Evolutionary conservation across 2,113 vertebrate genomes (phyloP).

Genomic region (Rallus limicola): DNA sequence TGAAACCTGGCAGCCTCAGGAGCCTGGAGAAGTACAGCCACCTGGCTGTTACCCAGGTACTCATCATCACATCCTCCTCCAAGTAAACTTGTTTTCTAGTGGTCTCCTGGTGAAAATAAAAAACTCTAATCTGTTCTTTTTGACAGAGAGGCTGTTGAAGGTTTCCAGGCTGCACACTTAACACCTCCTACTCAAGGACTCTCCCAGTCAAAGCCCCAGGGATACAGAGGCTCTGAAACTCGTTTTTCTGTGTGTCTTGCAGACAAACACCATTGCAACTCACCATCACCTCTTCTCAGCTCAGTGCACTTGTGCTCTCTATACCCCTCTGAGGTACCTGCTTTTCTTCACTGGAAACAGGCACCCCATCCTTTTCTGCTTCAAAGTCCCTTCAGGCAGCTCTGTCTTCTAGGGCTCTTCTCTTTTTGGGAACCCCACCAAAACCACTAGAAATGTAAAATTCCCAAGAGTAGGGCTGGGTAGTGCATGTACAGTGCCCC

Average conservation of each 20-base stretch:
- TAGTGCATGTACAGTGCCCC: not conserved
- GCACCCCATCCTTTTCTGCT: not conserved
- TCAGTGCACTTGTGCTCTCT: not conserved
- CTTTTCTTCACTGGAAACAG: not conserved
- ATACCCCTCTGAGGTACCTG: not conserved
- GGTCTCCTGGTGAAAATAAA: not conserved
- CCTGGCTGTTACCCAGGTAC: not conserved
- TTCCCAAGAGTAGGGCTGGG: not conserved
- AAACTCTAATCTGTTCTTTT: not conserved
- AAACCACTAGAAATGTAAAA: not conserved
- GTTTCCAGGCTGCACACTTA: not conserved
- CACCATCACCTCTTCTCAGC: not conserved
- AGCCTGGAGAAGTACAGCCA: not conserved
- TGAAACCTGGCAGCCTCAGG: not conserved
- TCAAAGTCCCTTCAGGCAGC: not conserved
- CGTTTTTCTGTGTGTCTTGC: not conserved
- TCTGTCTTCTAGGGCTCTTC: not conserved
- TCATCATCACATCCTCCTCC: not conserved
- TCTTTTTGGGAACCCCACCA: not conserved
- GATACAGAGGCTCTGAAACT: not conserved
- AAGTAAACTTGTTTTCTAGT: not conserved
- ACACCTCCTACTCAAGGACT: not conserved
- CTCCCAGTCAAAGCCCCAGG: not conserved
- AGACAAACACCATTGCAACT: not conserved
- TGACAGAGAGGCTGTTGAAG: not conserved